A percentile compares a stretch with the other conserved stretches of the same genome.
Evolutionary conservation across 2,113 vertebrate genomes (phyloP).

Genomic region (Poeciliopsis occidentalis): DNA sequence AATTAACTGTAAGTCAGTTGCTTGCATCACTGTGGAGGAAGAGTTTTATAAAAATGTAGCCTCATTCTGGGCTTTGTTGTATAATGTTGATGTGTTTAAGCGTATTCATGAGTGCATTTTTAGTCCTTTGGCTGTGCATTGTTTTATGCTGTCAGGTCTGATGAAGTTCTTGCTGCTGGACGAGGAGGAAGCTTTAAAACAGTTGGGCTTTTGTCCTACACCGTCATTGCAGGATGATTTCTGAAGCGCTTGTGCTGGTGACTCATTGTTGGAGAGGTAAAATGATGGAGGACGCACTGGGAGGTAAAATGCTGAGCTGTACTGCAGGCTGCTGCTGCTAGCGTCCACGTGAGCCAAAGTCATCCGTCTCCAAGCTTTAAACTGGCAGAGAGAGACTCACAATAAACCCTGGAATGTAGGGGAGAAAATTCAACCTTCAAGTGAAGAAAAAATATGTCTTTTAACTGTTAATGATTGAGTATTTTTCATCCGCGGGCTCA

Average conservation of each 20-base stretch:
- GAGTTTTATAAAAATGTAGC: background rate
- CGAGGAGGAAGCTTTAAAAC: constrained; percentile 2
- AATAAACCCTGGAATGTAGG: constrained; percentile 4
- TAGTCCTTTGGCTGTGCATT: background rate
- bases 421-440: background rate
- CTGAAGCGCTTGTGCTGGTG: constrained; percentile 47
- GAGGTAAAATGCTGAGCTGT: constrained; percentile 65
- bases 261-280: constrained; percentile 53
- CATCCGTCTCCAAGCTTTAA: constrained; percentile 10
- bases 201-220: constrained; percentile 8
- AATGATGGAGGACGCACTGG: constrained; percentile 37
- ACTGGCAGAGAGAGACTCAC: background rate
- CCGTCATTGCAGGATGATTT: constrained; percentile 40
- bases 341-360: constrained; percentile 23
- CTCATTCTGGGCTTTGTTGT: constrained; percentile 48
- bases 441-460: background rate
- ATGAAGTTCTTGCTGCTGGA: background rate
- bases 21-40: too few relatives aligned
- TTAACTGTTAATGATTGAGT: background rate
- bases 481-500: background rate
- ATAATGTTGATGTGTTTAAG: constrained; percentile 19
- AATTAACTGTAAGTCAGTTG: too few relatives aligned
- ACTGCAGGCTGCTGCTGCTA: constrained; percentile 50
- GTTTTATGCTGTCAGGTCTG: background rate
- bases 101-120: constrained; percentile 12